phyloP scores from a whole-genome alignment of 1,140 invertebrate species.

The Akabosia matsudoensis region DNA sequence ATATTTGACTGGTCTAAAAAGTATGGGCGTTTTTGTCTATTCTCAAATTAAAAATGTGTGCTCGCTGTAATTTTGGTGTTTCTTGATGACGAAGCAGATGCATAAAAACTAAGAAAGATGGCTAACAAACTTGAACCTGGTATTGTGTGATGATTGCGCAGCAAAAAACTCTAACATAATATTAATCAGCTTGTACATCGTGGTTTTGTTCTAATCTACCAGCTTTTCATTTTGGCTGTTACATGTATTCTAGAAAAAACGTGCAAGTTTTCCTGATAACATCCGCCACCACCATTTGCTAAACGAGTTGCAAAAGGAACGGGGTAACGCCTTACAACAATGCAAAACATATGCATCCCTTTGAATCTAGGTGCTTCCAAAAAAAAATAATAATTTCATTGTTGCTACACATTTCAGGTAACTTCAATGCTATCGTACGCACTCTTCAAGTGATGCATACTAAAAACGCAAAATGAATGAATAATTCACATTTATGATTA shows the following conservation, averaged over 20 bases:
- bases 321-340: neutral
- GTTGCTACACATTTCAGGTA: neutral
- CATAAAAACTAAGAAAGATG: neutral
- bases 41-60: too few species aligned
- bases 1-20: too few species aligned
- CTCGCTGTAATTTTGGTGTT: too few species aligned
- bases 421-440: neutral
- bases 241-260: too few species aligned
- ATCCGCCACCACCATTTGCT: too few species aligned
- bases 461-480: neutral
- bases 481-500: neutral
- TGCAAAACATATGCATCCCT: neutral
- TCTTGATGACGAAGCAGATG: neutral
- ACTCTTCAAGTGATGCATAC: neutral
- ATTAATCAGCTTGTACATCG: too few species aligned
- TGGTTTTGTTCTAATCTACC: too few species aligned
- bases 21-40: too few species aligned
- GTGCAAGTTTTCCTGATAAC: too few species aligned
- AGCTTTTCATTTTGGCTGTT: too few species aligned
- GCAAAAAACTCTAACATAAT: neutral
- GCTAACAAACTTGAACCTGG: neutral
- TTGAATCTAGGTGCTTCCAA: too few species aligned
- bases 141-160: neutral
- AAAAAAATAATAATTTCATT: too few species aligned
- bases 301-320: neutral